Base-by-base conservation (phyloP, 2,888 invertebrate genomes). In the Labia minor region DNA sequence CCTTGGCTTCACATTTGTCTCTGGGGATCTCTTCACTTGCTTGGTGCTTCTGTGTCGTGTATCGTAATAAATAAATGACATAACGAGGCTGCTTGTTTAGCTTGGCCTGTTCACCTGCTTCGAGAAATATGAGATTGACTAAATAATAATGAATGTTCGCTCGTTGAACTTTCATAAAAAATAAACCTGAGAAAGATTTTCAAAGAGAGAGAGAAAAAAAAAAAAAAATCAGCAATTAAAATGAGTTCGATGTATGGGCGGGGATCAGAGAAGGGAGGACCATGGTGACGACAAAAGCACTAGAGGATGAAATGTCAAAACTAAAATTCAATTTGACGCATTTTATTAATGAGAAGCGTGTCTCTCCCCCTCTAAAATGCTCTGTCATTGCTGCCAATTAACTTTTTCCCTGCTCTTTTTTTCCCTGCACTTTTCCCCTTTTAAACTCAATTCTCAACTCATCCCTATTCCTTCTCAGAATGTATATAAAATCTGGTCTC, bases 1-100 rank as follows among this genome's bases (percentile, higher is more conserved):
- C 8, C 8, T 8, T 26, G 26, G 49, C n/a, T 49, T 49, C 49
- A 4, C 49, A 14, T 49, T 14, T 49, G 16, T 49, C 49, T 14
- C 49, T 11, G 49, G 49, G 49, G 49, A 49, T 16, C 49, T 49
- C 49, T 49, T 49, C 49, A 49, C 49, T 49, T 49, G 49, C n/a
- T 16, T 11, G 49, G 49, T 49, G n/a, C 49, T 14, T 49, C n/a
- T 49, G 49, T 49, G 49, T 49, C 49, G 49, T 49, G 49, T 49
- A 49, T 49, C 49, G 49, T 49, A 49, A 49, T 49, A 49, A 49
- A 49, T 49, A 49, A 49, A 49, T 49, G 49, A 49, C 49, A 49
- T 49, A 49, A 49, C 49, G 49, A 49, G 49, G 49, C 6, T 3
- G 49, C 49, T 49, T 49, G 49, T 49, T 49, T 49, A 14, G 49